These are phyloP conservation scores for Camponotus fellah DNA, from an alignment of 2,888 invertebrate genomes.

Conservation along the genomic window DNA sequence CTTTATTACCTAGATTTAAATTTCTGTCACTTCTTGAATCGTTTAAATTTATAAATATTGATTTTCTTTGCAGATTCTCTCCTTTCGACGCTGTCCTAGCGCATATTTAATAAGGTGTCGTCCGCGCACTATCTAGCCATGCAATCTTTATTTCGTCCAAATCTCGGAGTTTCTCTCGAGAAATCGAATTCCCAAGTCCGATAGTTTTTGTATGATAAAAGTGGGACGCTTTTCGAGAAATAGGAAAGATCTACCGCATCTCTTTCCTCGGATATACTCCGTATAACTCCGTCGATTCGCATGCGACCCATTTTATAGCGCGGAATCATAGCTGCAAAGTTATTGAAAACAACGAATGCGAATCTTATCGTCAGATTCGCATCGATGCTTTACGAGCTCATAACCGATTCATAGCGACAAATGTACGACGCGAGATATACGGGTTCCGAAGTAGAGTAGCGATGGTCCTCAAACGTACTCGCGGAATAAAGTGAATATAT, in stretches of 20 bases:
- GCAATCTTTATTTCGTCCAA: neutral
- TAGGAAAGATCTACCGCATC: slow-evolving; percentile 23
- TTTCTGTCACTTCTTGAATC: neutral
- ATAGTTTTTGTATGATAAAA: slow-evolving; percentile 1
- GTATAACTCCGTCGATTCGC: slow-evolving; percentile 23
- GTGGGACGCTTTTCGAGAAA: neutral
- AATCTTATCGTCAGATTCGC: slow-evolving; percentile 46
- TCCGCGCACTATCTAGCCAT: neutral
- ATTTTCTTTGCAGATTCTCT: neutral
- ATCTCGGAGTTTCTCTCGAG: neutral
- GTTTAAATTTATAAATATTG: neutral
- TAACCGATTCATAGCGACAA: slow-evolving; percentile 49
- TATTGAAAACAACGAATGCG: slow-evolving; percentile 59
- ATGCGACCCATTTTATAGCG: slow-evolving; percentile 45
- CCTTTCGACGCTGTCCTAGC: neutral
- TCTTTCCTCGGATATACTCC: neutral
- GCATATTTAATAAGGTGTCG: neutral
- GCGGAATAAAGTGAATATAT: slow-evolving; percentile 14
- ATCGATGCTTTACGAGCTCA: slow-evolving; percentile 60
- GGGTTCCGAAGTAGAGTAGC: neutral
- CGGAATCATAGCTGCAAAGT: slow-evolving; percentile 46
- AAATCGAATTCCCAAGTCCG: slow-evolving; percentile 26
- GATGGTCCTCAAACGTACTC: slow-evolving; percentile 15
- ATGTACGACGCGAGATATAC: slow-evolving; percentile 24
- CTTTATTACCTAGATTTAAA: neutral